phyloP scores from a whole-genome alignment of 1,140 invertebrate genomes.

The Aphaenogaster floridana region DNA sequence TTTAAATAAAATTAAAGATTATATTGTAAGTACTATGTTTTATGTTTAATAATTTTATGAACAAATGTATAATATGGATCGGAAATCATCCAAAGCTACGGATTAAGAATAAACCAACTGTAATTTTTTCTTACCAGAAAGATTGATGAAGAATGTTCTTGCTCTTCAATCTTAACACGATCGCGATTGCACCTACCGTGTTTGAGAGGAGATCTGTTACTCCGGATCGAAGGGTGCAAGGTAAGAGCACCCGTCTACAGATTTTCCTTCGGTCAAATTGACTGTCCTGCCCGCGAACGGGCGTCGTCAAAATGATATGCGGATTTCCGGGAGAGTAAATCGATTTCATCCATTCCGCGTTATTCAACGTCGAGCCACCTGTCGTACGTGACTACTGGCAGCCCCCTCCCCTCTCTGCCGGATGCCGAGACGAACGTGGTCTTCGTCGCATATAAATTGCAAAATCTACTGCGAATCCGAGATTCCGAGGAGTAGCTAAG shows the following conservation, averaged over 20 bases:
- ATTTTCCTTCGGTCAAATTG: conserved; percentile 23
- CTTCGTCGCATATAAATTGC: conserved; percentile 59
- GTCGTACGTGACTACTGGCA: conserved; percentile 53
- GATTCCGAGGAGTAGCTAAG: background rate
- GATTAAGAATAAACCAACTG: too few relatives aligned
- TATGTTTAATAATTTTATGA: too few relatives aligned
- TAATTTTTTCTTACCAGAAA: background rate
- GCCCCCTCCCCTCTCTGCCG: background rate
- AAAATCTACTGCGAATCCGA: conserved; percentile 41
- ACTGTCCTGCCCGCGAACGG: background rate
- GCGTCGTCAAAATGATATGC: conserved; percentile 11
- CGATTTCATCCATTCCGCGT: conserved; percentile 46
- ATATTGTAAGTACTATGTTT: too few relatives aligned
- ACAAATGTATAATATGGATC: too few relatives aligned
- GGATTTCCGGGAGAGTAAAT: conserved; percentile 36
- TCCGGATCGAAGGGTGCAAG: background rate
- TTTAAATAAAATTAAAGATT: too few relatives aligned
- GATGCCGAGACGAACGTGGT: conserved; percentile 17
- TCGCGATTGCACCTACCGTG: background rate
- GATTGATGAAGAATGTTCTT: background rate
- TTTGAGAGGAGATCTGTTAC: background rate
- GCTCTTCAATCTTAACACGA: background rate
- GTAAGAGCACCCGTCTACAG: background rate
- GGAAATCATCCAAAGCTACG: too few relatives aligned
- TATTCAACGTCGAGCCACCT: conserved; percentile 48